A percentile compares a stretch with the other conserved stretches of the same genome.
These are phyloP conservation scores for Epinephelus fuscoguttatus DNA, from an alignment of 2,113 vertebrate species.

Conservation along the genomic window DNA sequence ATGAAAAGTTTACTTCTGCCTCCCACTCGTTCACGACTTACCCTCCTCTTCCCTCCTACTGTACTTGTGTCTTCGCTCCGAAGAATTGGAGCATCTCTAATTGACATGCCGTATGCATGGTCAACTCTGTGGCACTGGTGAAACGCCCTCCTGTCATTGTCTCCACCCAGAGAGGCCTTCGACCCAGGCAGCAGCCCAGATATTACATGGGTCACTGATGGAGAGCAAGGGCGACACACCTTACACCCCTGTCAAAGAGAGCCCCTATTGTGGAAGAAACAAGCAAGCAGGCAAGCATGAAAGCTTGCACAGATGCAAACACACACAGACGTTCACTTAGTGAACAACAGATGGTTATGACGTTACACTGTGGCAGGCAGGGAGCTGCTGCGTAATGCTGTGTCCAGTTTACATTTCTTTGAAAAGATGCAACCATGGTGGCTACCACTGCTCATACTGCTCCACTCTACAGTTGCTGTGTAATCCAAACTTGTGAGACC, in stretches of 20 bases:
- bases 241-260: conserved; percentile 12
- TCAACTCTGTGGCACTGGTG: conserved; percentile 18
- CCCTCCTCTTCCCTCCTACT: not conserved
- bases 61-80: not conserved
- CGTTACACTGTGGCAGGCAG: not conserved
- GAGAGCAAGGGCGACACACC: conserved; percentile 14
- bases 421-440: no score
- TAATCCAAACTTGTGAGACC: not conserved
- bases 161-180: conserved; percentile 25
- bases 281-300: conserved; percentile 3
- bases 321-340: not conserved
- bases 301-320: conserved; percentile 7
- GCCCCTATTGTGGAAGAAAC: not conserved
- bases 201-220: conserved; percentile 53
- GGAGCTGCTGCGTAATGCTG: conserved; percentile 2
- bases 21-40: not conserved
- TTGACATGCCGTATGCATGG: conserved; percentile 52
- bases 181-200: conserved; percentile 32
- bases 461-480: no score
- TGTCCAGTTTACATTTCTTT: not conserved
- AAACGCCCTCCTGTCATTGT: conserved; percentile 31
- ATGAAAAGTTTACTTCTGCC: conserved; percentile 27
- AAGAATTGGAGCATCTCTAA: conserved; percentile 42
- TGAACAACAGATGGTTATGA: conserved; percentile 40
- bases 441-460: not conserved